Evolutionary conservation across 2,797 vertebrate species (phyloP), one percentile per base, ranked within the genome.

Genomic region (Micrastur ruficollis): DNA sequence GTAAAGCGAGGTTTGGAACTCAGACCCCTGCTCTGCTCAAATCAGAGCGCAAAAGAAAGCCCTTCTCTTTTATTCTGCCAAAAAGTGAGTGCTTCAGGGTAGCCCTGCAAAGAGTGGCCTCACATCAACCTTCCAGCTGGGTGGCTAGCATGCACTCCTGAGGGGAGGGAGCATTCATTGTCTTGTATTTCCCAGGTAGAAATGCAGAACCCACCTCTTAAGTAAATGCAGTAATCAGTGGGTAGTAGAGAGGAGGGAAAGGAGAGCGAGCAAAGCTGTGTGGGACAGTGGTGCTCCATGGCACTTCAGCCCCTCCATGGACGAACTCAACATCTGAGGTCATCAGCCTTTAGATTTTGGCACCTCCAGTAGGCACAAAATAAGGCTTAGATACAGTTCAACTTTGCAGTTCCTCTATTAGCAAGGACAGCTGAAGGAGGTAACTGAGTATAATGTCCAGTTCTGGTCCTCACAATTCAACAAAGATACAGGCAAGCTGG

Each of bases 1-100:
- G 78, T 72, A 95, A 93, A 95, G 81, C 2, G 1, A 81, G 22
- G 36, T 78, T 93, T 95, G 90, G 87, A 83, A 36, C 81, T 73
- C 11, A 20, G 74, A 66, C 14, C 31, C 46, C 26, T 75, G 58
- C 12, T 88, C 83, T 8, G 12, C 70, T 96, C 66, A 83, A 93
- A 38, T 11, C 1, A 20, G 49, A 1, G 5, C 88, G 79, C 9
- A 47, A 71, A 93, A 81, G 50, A 75, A 89, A 92, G 44, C 56
- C 55, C 6, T 80, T 71, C 74, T 74, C 15, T 74, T 94, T 89
- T 47, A 74, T 76, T 92, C 56, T 92, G 84, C 36, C 47, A 73
- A 46, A 85, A 91, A 71, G 23, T 8, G n/a, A 81, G 42, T 5
- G 29, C 73, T 87, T 85, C 36, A 67, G 78, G n/a, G 17, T 34